A percentile compares a stretch with the other conserved stretches of the same genome.
Evolutionary conservation across 2,797 vertebrate species (phyloP).

Genomic region (Sebastes hubbsi): DNA sequence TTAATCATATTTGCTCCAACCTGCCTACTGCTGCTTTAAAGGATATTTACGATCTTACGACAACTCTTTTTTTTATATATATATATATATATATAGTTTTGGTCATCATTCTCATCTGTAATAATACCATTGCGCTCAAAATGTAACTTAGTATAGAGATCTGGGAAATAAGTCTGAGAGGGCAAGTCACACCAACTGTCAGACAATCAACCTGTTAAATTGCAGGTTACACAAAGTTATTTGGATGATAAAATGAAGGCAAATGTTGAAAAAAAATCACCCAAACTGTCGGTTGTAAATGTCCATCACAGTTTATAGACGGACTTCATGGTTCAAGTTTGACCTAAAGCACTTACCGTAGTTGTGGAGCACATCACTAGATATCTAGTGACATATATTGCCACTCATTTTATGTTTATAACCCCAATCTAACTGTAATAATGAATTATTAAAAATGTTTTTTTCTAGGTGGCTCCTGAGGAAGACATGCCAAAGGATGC

Average conservation of each 20-base stretch:
- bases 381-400: too few relatives aligned
- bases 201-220: not conserved
- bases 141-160: not conserved
- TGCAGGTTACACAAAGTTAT: not conserved
- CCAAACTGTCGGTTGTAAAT: not conserved
- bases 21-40: too few relatives aligned
- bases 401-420: not conserved
- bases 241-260: not conserved
- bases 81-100: too few relatives aligned
- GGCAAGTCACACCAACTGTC: not conserved
- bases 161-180: not conserved
- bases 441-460: not conserved
- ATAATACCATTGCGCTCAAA: not conserved
- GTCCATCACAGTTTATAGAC: not conserved
- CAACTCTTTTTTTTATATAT: too few relatives aligned
- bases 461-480: constrained; percentile 85
- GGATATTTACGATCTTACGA: too few relatives aligned
- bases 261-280: not conserved
- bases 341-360: not conserved
- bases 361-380: not conserved
- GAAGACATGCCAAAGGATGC: constrained; percentile 91
- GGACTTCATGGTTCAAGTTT: not conserved
- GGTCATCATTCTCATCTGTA: not conserved
- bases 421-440: not conserved
- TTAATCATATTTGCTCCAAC: too few relatives aligned